These are phyloP conservation scores for Phrynocephalus versicolor DNA, from an alignment of 2,113 vertebrate species.

Conservation along the genomic window DNA sequence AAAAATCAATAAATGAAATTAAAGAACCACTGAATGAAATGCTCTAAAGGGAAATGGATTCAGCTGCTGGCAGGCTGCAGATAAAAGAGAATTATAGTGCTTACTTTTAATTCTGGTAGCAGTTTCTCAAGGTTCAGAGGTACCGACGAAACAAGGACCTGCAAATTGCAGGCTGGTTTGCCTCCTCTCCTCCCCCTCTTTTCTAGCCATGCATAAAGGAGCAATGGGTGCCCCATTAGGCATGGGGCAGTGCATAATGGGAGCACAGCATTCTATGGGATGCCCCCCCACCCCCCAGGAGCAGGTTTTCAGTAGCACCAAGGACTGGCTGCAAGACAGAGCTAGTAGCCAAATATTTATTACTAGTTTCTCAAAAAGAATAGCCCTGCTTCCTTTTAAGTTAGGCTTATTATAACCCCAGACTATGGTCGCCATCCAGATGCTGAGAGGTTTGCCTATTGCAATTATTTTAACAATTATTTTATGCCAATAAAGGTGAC, in stretches of 20 bases:
- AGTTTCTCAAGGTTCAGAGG: not conserved
- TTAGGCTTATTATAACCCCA: no score
- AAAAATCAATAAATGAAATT: not conserved
- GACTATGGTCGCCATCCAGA: no score
- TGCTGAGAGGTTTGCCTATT: no score
- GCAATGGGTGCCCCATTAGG: no score
- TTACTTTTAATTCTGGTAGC: not conserved
- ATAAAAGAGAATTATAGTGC: not conserved
- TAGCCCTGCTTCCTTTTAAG: no score
- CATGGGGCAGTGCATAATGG: not conserved
- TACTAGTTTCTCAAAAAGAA: no score
- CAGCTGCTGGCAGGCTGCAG: not conserved
- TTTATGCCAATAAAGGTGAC: no score
- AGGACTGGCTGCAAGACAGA: no score
- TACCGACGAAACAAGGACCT: not conserved
- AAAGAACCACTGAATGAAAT: not conserved
- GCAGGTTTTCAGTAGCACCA: no score
- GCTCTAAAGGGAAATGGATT: not conserved
- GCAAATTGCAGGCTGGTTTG: not conserved
- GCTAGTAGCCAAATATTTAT: no score
- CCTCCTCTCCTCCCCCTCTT: not conserved
- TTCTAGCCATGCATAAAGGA: not conserved
- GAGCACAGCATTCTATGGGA: not conserved
- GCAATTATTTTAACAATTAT: no score
- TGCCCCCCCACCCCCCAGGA: no score